These are phyloP conservation scores for Schizopygopsis pylzovi DNA, from an alignment of 2,797 vertebrate species.

Conservation along the genomic window DNA sequence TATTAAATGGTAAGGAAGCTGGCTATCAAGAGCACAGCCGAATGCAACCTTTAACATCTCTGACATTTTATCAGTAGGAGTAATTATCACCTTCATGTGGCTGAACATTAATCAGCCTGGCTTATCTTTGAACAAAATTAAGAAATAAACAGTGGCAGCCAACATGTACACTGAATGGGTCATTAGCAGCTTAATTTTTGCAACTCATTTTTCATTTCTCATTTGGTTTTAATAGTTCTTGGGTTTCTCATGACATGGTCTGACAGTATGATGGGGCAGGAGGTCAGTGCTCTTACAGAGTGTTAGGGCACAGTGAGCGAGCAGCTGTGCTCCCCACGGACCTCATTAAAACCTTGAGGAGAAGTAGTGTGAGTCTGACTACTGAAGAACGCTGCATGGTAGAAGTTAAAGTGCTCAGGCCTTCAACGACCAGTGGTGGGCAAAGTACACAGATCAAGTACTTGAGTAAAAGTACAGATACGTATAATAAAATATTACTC, in stretches of 20 bases:
- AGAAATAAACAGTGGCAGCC: conserved; percentile 20
- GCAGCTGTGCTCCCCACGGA: conserved; percentile 45
- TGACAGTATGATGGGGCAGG: neutral
- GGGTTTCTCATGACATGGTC: conserved; percentile 13
- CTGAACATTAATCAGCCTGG: conserved; percentile 41
- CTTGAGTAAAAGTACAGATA: too few relatives aligned
- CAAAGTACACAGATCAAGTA: too few relatives aligned
- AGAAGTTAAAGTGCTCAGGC: neutral
- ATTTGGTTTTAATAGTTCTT: conserved; percentile 37
- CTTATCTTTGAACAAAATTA: conserved; percentile 37
- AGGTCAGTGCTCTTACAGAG: conserved; percentile 41
- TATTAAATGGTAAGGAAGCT: conserved; percentile 8
- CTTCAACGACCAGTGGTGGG: too few relatives aligned
- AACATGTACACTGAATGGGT: conserved; percentile 22
- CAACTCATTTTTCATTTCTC: conserved; percentile 40
- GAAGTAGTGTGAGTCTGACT: conserved; percentile 44
- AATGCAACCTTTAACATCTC: conserved; percentile 35
- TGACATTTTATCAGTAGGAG: conserved; percentile 15
- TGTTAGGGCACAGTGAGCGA: neutral
- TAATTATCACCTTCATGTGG: conserved; percentile 25
- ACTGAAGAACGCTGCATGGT: conserved; percentile 4
- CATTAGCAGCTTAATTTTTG: conserved; percentile 1
- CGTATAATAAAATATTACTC: too few relatives aligned
- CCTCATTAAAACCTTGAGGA: conserved; percentile 54
- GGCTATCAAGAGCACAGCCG: neutral